Conservation (phyloP, 2,797 vertebrate genomes). For the Chaetodon trifasciatus region DNA sequence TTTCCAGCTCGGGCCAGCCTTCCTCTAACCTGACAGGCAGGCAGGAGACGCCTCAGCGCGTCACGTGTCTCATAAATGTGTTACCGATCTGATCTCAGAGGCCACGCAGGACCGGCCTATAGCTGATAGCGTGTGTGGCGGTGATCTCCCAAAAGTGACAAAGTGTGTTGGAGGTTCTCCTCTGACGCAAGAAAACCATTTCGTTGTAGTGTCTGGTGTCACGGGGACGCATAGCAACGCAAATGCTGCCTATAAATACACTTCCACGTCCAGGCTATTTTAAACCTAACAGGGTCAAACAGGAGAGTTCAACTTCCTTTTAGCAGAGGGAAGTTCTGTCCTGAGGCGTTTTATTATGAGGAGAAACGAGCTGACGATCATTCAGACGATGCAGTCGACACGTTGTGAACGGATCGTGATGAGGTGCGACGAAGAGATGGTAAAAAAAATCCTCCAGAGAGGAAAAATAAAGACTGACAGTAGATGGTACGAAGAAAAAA, state of each 20-base stretch:
- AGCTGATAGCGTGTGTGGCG: conserved; percentile 76
- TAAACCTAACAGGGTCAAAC: conserved; percentile 78
- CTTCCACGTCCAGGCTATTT: conserved; percentile 88
- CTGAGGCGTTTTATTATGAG: conserved; percentile 26
- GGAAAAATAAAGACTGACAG: neutral
- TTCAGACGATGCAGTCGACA: neutral
- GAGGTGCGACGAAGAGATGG: neutral
- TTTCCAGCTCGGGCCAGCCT: conserved; percentile 77
- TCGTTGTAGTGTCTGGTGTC: conserved; percentile 93
- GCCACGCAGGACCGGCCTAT: conserved; percentile 25
- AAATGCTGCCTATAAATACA: conserved; percentile 92
- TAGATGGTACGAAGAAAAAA: neutral
- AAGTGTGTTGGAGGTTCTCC: conserved; percentile 91
- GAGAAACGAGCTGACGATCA: neutral
- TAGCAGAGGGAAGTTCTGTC: conserved; percentile 43
- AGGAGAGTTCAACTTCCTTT: conserved; percentile 72
- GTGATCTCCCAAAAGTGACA: conserved; percentile 89
- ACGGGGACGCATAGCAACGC: conserved; percentile 89
- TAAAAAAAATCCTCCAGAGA: neutral
- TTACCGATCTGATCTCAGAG: neutral
- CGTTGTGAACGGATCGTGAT: neutral
- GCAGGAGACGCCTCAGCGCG: conserved; percentile 12
- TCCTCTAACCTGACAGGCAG: conserved; percentile 65
- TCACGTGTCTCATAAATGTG: conserved; percentile 43
- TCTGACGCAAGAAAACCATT: conserved; percentile 92